phyloP scores from a whole-genome alignment of 1,140 invertebrate species.

The Macrocentrus cingulum region DNA sequence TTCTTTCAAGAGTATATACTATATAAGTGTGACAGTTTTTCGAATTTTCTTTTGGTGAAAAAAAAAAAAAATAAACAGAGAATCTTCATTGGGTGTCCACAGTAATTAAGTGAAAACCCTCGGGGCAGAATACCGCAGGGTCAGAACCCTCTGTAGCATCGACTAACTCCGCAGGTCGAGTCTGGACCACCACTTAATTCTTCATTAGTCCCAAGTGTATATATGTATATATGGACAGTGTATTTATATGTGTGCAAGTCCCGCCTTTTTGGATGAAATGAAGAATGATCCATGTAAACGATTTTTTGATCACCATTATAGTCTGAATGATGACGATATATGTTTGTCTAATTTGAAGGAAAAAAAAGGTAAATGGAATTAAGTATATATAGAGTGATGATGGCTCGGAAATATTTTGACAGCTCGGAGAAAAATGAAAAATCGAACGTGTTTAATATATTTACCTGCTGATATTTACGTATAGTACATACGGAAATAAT shows the following conservation, averaged over 20 bases:
- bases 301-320: conserved; percentile 24
- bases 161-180: conserved; percentile 22
- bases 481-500: too few relatives aligned
- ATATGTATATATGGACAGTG: background rate
- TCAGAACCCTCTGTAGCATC: background rate
- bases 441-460: too few relatives aligned
- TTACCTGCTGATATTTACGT: too few relatives aligned
- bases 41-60: background rate
- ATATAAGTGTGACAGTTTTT: too few relatives aligned
- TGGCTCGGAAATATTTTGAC: too few relatives aligned
- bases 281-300: conserved; percentile 9
- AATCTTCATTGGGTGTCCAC: background rate
- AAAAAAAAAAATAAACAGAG: conserved; percentile 1
- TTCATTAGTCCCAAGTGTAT: conserved; percentile 24
- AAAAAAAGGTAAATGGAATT: too few relatives aligned
- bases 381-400: too few relatives aligned
- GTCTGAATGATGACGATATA: background rate
- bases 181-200: conserved; percentile 28
- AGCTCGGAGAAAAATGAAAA: too few relatives aligned
- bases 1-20: too few relatives aligned
- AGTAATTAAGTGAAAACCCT: conserved; percentile 16
- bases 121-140: conserved; percentile 9
- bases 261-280: too few relatives aligned
- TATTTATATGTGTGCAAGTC: too few relatives aligned
- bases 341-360: background rate